Evolutionary conservation across 2,797 vertebrate species (phyloP).

Genomic region (Intellagama lesueurii): DNA sequence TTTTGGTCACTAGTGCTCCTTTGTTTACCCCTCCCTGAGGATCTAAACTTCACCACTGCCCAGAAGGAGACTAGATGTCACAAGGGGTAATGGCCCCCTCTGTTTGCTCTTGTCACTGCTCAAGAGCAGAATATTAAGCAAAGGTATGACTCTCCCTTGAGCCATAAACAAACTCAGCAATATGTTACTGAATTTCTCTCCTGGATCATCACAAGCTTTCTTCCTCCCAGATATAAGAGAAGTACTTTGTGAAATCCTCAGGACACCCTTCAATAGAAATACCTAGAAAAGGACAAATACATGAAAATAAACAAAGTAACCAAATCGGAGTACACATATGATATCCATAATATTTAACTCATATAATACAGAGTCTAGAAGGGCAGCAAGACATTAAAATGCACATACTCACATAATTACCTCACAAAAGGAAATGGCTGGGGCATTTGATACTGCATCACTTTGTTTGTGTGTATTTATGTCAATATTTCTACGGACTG

Average conservation of each 20-base stretch:
- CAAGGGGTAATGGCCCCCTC: too few relatives aligned
- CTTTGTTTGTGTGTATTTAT: too few relatives aligned
- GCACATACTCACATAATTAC: background rate
- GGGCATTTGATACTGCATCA: too few relatives aligned
- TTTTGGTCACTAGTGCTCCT: background rate
- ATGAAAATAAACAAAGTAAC: background rate
- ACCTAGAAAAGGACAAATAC: background rate
- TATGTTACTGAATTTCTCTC: background rate
- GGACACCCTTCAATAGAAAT: background rate
- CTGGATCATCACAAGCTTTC: background rate
- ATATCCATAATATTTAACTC: background rate
- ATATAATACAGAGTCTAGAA: background rate
- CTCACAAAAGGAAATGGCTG: too few relatives aligned
- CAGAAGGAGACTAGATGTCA: too few relatives aligned
- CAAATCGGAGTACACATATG: background rate
- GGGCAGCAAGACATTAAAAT: background rate
- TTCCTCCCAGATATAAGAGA: background rate
- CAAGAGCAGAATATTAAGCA: too few relatives aligned
- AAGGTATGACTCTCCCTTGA: too few relatives aligned
- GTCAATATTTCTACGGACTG: too few relatives aligned
- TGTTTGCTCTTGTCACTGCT: too few relatives aligned
- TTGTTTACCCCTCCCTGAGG: background rate
- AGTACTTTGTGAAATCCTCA: background rate
- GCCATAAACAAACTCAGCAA: background rate
- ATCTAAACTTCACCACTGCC: background rate